Evolutionary conservation across 2,888 invertebrate genomes (phyloP).

Genomic region (Gymnoscelis rufifasciata): DNA sequence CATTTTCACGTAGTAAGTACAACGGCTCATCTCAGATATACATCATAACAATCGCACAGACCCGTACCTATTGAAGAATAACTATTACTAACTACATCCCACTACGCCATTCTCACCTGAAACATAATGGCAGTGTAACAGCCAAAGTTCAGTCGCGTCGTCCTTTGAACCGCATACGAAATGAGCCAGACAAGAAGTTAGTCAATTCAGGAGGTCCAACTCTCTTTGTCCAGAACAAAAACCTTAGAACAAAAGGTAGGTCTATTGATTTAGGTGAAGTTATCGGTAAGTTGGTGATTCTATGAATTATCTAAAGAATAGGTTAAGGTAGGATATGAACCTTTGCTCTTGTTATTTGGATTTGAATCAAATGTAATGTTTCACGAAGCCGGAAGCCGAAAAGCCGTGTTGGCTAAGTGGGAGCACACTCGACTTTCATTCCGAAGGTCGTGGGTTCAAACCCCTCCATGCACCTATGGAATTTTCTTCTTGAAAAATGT

Average conservation of each 20-base stretch:
- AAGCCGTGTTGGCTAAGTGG: no score
- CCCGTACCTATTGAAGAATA: no score
- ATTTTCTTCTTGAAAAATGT: no score
- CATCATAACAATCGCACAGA: no score
- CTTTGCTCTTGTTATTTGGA: no score
- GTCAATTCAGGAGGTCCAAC: slow-evolving; percentile 37
- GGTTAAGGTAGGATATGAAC: not conserved
- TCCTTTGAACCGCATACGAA: slow-evolving; percentile 9
- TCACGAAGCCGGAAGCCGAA: no score
- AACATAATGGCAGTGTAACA: slow-evolving; percentile 2
- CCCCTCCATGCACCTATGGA: no score
- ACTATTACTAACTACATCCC: not conserved
- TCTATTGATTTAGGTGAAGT: slow-evolving; percentile 46
- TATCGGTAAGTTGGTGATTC: not conserved
- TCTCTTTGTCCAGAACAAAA: slow-evolving; percentile 51
- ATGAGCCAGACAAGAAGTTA: slow-evolving; percentile 38
- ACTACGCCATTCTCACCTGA: not conserved
- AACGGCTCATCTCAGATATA: no score
- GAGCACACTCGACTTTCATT: no score
- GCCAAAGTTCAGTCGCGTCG: slow-evolving; percentile 4
- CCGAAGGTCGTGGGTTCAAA: no score
- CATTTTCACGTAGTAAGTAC: no score
- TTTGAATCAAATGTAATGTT: no score
- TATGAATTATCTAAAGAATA: not conserved
- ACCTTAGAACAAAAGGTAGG: slow-evolving; percentile 47